Conservation (phyloP, 2,888 invertebrate species). For the Suillia variegata region DNA sequence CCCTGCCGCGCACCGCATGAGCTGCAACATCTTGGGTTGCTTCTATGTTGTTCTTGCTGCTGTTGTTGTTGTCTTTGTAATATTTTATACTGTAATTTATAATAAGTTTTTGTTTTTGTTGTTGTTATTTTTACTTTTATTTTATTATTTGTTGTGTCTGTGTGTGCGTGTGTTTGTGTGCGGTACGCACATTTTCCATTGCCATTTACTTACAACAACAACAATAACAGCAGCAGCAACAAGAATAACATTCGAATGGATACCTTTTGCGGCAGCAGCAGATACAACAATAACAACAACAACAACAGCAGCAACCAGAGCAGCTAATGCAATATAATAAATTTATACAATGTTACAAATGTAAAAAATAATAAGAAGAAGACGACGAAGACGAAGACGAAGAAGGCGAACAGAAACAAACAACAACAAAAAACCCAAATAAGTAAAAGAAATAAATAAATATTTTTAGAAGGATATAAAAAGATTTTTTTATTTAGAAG, state of each 20-base stretch:
- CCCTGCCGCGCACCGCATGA: neutral
- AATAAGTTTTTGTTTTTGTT: neutral
- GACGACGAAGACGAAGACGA: too few species aligned
- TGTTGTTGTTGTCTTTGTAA: neutral
- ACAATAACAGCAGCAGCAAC: neutral
- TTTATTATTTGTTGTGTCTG: too few species aligned
- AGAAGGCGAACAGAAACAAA: too few species aligned
- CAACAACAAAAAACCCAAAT: neutral
- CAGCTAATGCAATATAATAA: constrained; percentile 57
- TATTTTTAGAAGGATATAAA: constrained; percentile 23
- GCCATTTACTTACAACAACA: neutral
- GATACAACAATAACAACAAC: neutral
- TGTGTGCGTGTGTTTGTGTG: too few species aligned
- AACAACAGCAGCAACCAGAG: neutral
- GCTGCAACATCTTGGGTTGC: neutral
- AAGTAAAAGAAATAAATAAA: neutral
- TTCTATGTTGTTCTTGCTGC: neutral
- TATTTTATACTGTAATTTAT: constrained; percentile 6
- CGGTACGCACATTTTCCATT: neutral
- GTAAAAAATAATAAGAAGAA: neutral
- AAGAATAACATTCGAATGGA: neutral
- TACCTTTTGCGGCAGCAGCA: neutral
- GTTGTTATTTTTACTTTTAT: too few species aligned
- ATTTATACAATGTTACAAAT: constrained; percentile 53
- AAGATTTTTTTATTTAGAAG: constrained; percentile 20